phyloP scores from a whole-genome alignment of 2,888 invertebrate genomes.

The Ernsta delagoae region DNA sequence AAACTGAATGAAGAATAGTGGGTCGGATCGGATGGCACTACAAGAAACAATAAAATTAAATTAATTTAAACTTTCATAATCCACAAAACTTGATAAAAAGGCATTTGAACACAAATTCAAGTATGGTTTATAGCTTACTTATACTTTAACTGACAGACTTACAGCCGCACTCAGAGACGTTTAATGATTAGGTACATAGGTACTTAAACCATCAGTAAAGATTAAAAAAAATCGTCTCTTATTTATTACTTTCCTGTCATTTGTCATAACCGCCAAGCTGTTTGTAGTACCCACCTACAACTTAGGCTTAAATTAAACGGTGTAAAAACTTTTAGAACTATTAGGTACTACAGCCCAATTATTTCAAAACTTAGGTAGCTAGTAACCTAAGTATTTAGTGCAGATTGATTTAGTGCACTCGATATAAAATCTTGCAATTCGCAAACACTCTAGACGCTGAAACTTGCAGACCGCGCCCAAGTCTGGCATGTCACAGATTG shows the following conservation, averaged over 20 bases:
- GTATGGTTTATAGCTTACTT: too few species aligned
- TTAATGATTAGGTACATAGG: too few species aligned
- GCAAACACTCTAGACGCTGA: constrained; percentile 14
- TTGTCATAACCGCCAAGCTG: too few species aligned
- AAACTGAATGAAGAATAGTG: constrained; percentile 18
- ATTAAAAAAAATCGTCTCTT: too few species aligned
- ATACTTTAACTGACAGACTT: too few species aligned
- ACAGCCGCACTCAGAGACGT: too few species aligned
- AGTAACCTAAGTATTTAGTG: constrained; percentile 2
- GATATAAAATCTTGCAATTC: constrained; percentile 25
- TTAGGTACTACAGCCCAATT: background rate
- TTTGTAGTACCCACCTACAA: too few species aligned
- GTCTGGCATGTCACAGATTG: constrained; percentile 69
- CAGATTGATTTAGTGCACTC: constrained; percentile 7
- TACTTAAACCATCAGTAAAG: too few species aligned
- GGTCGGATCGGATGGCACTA: background rate
- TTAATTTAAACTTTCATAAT: background rate
- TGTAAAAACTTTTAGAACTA: too few species aligned
- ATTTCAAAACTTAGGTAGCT: background rate
- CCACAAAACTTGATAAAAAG: background rate
- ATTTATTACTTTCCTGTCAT: too few species aligned
- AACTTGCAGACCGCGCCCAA: constrained; percentile 63
- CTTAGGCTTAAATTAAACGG: too few species aligned
- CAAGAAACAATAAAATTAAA: too few species aligned
- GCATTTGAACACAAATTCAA: background rate